These are phyloP conservation scores for Diachasma alloeum DNA, from an alignment of 1,140 invertebrate genomes.

Conservation along the genomic window DNA sequence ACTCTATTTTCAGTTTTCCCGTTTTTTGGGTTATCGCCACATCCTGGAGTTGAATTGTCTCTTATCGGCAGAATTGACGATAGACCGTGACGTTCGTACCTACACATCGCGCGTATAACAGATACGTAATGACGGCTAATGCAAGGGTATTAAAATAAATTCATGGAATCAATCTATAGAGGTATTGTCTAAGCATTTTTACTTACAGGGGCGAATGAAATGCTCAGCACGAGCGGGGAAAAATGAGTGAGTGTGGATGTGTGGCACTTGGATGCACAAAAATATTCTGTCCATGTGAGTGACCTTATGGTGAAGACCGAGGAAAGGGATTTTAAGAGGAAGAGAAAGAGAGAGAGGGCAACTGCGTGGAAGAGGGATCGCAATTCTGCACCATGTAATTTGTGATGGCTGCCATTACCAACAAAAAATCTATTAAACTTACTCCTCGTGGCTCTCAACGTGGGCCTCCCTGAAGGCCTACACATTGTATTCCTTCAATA, in stretches of 20 bases:
- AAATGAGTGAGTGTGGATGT: neutral
- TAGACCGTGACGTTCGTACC: neutral
- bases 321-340: conserved; percentile 29
- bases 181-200: conserved; percentile 37
- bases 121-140: conserved; percentile 37
- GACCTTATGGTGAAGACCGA: conserved; percentile 20
- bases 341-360: conserved; percentile 19
- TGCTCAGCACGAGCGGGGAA: neutral
- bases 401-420: conserved; percentile 38
- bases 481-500: neutral
- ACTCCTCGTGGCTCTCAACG: conserved; percentile 20
- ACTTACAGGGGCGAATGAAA: neutral
- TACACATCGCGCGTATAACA: neutral
- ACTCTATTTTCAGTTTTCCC: neutral
- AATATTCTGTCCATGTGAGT: neutral
- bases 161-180: conserved; percentile 44
- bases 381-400: conserved; percentile 40
- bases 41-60: neutral
- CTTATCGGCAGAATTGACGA: neutral
- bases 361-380: conserved; percentile 24
- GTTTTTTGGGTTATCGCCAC: neutral
- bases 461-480: neutral
- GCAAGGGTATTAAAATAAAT: conserved; percentile 41
- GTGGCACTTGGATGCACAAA: neutral
- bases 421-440: conserved; percentile 42